Base-by-base conservation (phyloP, 1,140 invertebrate genomes). In the Macrotrachela quadricornifera region DNA sequence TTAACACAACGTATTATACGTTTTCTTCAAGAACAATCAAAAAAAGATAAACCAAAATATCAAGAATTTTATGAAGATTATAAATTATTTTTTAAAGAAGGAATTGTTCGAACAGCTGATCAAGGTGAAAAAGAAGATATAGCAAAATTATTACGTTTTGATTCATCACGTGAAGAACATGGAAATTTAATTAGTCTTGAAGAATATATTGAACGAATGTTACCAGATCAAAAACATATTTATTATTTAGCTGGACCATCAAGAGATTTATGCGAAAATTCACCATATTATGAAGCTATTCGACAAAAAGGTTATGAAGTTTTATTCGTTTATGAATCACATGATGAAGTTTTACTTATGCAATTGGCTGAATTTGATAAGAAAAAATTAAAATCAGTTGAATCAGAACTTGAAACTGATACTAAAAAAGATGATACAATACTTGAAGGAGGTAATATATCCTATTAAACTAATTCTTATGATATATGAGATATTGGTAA, bases 171-270 rank as follows among this genome's bases (percentile, higher is more conserved):
- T 50, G 72, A 76, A 42, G 70, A 77, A 30, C 67, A 74, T n/a
- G 82, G 81, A 0, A 76, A 80, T 57, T 76, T 78, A 58, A 79
- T 84, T 9, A 82, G 79, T n/a, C 67, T 96, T 4, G 71, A 78
- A 6, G 84, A 95, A 54, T 96, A 96, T 67, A 74, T 75, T 43
- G 72, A 70, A 49, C 66, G 78, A 56, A 79, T 87, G 68, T 76
- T 79, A 46, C 72, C 77, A 30, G 80, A 80, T 11, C 81, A 87
- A 63, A 81, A 80, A 54, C 79, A 82, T 58, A 85, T 96, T 58
- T 95, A 83, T 67, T 96, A 92, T 64, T 71, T 95, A 57, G 81
- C 85, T 51, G 85, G 88, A 14, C 87, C 88, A 14, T 90, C 85
- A 65, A 85, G 88, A 38, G 73, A 79, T 51, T 71, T 96, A 46